Base-by-base conservation (phyloP, 2,797 vertebrate species). In the Parotocinclus haroldoi region DNA sequence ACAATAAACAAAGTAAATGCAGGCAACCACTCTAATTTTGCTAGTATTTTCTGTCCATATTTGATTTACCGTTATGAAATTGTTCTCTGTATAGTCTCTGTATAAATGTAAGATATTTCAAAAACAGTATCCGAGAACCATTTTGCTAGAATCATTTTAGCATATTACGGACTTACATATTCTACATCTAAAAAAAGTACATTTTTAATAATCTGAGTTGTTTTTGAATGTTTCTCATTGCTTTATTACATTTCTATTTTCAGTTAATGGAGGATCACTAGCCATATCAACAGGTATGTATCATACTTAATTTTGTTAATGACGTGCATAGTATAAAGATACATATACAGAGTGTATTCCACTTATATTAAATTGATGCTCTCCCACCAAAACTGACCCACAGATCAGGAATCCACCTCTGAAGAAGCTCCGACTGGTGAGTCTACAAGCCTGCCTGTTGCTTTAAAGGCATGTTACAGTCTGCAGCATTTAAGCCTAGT, bases 351-450 rank as follows among this genome's bases (percentile, higher is more conserved):
- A 27, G 27, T 27, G 27, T 65, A 18, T 49, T 50, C 17, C 17
- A 48, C 7, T 7, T 44, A 10, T n/a, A 48, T 3, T 36, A 18
- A 40, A 57, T 11, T 42, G 40, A 42, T 9, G 1, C 2, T 4
- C 40, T 4, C 10, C 27, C 40, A 4, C 40, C 10, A 42, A 7
- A 3, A 53, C 13, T 36, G 27, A 37, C 36, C 37, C 39, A 53
- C 65, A 89, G 87, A 85, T 80, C 89, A 86, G 73, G 88, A 88
- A 57, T 87, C 85, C 3, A 84, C 83, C 4, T 89, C 88, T 61
- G 85, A 89, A 71, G 89, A 91, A 75, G 82, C 80, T 59, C 87
- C 87, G 0, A 91, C 89, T 78, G 88, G 88, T 90, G 68, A 84
- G 81, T 57, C 14, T 44, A 37, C 46, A n/a, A 49, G 13, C 11